Conservation (phyloP, 2,797 vertebrate species). For the Trachops cirrhosus region DNA sequence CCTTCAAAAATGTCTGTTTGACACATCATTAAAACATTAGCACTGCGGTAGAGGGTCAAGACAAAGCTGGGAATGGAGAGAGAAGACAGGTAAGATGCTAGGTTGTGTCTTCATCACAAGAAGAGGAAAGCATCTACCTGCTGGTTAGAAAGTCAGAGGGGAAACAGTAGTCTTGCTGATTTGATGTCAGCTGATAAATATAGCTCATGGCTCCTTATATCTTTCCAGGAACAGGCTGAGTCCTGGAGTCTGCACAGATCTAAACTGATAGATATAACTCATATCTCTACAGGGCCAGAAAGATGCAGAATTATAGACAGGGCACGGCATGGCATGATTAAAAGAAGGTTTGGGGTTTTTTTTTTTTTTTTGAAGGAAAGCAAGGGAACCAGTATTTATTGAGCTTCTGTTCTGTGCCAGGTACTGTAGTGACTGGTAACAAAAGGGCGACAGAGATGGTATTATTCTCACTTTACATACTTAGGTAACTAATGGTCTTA, state of each 20-base stretch:
- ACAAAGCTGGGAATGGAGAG: background rate
- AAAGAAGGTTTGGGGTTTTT: background rate
- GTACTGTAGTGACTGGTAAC: background rate
- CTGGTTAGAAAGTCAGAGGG: background rate
- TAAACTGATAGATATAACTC: background rate
- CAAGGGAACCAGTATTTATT: background rate
- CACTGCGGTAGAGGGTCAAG: background rate
- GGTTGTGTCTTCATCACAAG: background rate
- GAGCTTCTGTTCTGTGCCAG: background rate
- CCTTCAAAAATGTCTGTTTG: background rate
- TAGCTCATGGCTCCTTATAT: background rate
- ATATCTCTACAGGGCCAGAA: background rate
- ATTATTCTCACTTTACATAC: background rate
- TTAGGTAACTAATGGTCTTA: background rate
- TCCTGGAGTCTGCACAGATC: background rate
- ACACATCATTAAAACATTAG: background rate
- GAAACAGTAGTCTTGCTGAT: background rate
- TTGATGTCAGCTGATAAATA: background rate
- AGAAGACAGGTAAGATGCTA: background rate
- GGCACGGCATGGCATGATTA: accelerated
- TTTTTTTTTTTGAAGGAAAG: background rate
- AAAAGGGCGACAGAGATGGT: background rate
- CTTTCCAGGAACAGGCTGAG: background rate
- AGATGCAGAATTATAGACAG: background rate
- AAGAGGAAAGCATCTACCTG: background rate